phyloP scores from a whole-genome alignment of 1,140 invertebrate species.

The Hormaphis cornu region DNA sequence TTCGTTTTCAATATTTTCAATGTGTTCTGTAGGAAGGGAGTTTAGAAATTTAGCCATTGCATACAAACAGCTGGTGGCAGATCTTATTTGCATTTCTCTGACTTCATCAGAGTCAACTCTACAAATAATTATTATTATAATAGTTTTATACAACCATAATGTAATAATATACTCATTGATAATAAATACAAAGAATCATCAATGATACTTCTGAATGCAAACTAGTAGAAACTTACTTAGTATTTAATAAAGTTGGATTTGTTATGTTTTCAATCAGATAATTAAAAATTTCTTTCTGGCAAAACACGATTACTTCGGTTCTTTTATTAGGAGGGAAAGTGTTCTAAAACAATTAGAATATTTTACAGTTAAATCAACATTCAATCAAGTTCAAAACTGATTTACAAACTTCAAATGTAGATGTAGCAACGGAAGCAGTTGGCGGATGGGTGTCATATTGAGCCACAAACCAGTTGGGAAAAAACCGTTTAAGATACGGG shows the following conservation, averaged over 20 bases:
- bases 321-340: constrained; percentile 64
- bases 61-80: constrained; percentile 57
- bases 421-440: constrained; percentile 59
- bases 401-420: constrained; percentile 53
- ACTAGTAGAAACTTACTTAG: constrained; percentile 13
- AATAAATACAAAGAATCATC: too few species aligned
- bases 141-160: constrained; percentile 33
- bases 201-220: too few species aligned
- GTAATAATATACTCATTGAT: too few species aligned
- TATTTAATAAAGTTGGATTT: constrained; percentile 4
- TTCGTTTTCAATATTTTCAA: constrained; percentile 45
- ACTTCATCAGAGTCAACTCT: constrained; percentile 57
- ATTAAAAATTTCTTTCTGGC: constrained; percentile 57
- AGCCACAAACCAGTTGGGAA: constrained; percentile 64
- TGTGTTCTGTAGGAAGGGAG: constrained; percentile 45
- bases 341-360: constrained; percentile 41
- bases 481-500: constrained; percentile 62
- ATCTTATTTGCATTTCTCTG: constrained; percentile 59
- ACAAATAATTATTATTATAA: constrained; percentile 35
- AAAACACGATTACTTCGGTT: constrained; percentile 62
- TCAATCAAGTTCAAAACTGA: not conserved
- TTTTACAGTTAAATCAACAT: not conserved
- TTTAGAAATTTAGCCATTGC: constrained; percentile 55
- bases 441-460: constrained; percentile 74
- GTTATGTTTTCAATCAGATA: constrained; percentile 12